Conservation (phyloP, 2,888 invertebrate genomes). For the Ochlodes sylvanus region DNA sequence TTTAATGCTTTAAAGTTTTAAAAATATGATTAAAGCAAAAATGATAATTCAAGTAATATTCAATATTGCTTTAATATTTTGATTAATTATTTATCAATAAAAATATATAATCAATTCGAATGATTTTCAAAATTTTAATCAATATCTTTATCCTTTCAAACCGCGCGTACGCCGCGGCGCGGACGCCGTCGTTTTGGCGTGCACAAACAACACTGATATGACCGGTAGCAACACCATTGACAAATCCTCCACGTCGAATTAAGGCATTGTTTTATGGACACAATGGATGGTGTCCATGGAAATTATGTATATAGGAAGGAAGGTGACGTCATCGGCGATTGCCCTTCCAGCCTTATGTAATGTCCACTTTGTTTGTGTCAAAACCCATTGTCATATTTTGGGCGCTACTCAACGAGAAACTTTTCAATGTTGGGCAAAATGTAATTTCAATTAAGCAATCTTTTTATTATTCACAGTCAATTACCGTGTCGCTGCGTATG, state of each 20-base stretch:
- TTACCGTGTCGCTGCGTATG: too few relatives aligned
- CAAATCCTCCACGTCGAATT: constrained; percentile 51
- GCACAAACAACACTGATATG: too few relatives aligned
- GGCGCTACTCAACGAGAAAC: too few relatives aligned
- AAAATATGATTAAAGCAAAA: too few relatives aligned
- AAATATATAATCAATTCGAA: too few relatives aligned
- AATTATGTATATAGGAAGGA: constrained; percentile 56
- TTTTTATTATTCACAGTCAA: not conserved
- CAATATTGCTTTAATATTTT: too few relatives aligned
- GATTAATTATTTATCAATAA: too few relatives aligned
- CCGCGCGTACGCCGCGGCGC: not conserved
- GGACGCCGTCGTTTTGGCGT: not conserved
- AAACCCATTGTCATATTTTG: constrained; percentile 24
- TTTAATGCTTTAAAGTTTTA: too few relatives aligned
- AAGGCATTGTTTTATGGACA: constrained; percentile 68
- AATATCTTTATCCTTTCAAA: constrained; percentile 7
- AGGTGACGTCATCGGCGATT: constrained; percentile 57
- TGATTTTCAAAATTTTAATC: not conserved
- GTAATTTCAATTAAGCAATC: not conserved
- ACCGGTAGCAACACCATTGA: constrained; percentile 41
- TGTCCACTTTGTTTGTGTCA: not conserved
- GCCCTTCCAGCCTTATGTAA: constrained; percentile 26
- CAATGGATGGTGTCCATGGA: constrained; percentile 59
- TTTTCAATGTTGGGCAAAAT: not conserved
- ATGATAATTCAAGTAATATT: too few relatives aligned